Evolutionary conservation across 2,113 vertebrate genomes (phyloP).

Genomic region (Phrynosoma blainvillii): DNA sequence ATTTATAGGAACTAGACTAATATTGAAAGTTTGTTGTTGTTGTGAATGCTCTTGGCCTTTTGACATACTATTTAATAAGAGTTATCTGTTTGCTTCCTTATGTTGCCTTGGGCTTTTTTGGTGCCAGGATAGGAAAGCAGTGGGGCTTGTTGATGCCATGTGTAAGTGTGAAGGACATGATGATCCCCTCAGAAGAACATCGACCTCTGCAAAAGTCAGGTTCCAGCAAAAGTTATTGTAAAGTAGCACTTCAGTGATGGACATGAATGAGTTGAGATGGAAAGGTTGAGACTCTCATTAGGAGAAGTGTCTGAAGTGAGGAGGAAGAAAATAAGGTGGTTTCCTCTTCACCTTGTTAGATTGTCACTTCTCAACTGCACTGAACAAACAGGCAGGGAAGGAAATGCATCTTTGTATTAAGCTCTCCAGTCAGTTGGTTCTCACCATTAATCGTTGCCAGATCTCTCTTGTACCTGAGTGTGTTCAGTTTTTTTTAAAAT

Average conservation of each 20-base stretch:
- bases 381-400: neutral
- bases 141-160: neutral
- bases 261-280: neutral
- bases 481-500: neutral
- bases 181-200: neutral
- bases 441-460: neutral
- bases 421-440: constrained; percentile 12
- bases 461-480: neutral
- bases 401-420: constrained; percentile 9
- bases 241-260: neutral
- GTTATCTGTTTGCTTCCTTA: neutral
- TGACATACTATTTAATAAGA: neutral
- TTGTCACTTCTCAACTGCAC: neutral
- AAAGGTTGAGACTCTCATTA: neutral
- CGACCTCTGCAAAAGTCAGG: neutral
- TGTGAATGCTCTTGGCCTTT: neutral
- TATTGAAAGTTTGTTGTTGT: neutral
- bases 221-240: neutral
- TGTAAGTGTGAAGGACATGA: neutral
- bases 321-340: neutral
- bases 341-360: neutral
- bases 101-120: neutral
- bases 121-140: neutral
- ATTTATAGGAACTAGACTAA: neutral
- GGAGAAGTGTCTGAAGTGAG: neutral